Base-by-base conservation (phyloP, 2,797 vertebrate species). In the Peromyscus eremicus region DNA sequence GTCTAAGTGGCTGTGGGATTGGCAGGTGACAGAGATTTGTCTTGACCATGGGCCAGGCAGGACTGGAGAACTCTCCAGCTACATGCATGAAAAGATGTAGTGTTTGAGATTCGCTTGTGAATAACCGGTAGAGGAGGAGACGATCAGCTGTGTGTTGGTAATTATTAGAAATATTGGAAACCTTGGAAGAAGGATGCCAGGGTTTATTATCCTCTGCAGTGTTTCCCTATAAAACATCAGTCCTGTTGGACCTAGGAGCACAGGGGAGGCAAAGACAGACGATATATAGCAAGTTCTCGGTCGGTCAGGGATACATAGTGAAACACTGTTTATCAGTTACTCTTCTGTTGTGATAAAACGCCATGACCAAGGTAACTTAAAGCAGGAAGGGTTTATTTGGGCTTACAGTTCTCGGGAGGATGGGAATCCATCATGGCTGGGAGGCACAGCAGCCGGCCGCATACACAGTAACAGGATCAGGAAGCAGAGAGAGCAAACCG, bases 81-180 rank as follows among this genome's bases (percentile, higher is more conserved):
- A 46, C 43, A 46, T 46, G 43, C 27, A 9, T 85, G 76, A 85
- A 93, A 92, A 23, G 37, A 73, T 40, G 25, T 62, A 25, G 68
- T 88, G 25, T 49, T 96, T 95, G 71, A 37, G 2, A 93, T 81
- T 77, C 81, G 68, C 71, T 73, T 82, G 52, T 27, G 60, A 79
- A 23, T 85, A 55, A 90, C 46, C 77, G 66, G 21, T 68, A 60
- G 71, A 32, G 70, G n/a, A 94, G 64, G 37, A 83, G 62, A 57
- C 32, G 4, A n/a, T 29, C 62, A 82, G 2, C 55, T 37, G 8
- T 71, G 68, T 37, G 49, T 40, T 57, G 68, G n/a, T 16, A 40
- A 57, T 73, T 57, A 37, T 87, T 29, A 87, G 27, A 43, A 66
- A 84, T 66, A 84, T 34, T 66, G 60, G 60, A 46, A 83, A 57